A percentile compares a stretch with the other conserved stretches of the same genome.
Conservation (phyloP, 2,113 vertebrate genomes). For the human (Homo sapiens) region DNA sequence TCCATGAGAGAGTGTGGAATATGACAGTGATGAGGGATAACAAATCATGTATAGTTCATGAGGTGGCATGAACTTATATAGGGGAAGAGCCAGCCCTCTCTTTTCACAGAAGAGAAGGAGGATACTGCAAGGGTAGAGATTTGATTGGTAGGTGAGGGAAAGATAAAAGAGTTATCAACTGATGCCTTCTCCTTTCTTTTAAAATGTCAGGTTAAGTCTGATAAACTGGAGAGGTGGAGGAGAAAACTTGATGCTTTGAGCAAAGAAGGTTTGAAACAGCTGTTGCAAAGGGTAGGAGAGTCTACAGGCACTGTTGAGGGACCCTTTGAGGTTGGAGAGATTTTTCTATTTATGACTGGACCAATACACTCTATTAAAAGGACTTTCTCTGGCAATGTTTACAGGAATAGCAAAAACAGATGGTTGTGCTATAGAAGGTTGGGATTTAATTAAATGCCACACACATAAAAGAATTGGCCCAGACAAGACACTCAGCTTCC, state of each 20-base stretch:
- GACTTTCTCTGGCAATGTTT: constrained; percentile 47
- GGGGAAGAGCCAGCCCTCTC: background rate
- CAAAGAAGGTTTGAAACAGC: background rate
- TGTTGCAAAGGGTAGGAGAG: background rate
- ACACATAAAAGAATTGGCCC: constrained; percentile 44
- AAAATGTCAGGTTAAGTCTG: constrained; percentile 18
- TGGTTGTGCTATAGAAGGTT: constrained; percentile 54
- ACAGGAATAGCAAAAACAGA: constrained; percentile 63
- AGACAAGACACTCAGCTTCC: constrained; percentile 40
- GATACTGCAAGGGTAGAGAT: background rate
- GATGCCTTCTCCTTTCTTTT: background rate
- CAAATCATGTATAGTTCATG: background rate
- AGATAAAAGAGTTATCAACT: background rate
- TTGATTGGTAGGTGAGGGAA: background rate
- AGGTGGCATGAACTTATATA: background rate
- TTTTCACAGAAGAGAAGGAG: background rate
- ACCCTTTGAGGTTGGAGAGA: background rate
- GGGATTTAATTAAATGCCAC: constrained; percentile 65
- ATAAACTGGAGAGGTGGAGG: background rate
- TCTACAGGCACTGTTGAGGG: background rate
- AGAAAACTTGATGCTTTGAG: background rate
- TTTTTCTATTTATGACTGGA: constrained; percentile 29
- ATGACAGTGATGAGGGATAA: background rate
- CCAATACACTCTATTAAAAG: constrained; percentile 18
- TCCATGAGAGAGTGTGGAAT: background rate